Evolutionary conservation across 2,888 invertebrate species (phyloP).

Genomic region (Amiota communis): DNA sequence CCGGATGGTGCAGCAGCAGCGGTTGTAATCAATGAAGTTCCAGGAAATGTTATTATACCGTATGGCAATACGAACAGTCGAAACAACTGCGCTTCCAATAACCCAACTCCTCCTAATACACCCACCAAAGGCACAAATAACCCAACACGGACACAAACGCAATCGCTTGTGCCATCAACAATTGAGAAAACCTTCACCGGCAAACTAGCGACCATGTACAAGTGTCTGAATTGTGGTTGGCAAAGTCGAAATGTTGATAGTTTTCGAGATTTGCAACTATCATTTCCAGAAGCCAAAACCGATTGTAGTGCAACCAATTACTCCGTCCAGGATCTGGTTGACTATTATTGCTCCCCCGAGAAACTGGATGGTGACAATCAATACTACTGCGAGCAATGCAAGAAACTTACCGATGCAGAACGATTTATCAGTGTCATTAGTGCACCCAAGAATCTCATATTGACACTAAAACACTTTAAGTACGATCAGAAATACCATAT

Average conservation of each 20-base stretch:
- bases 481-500: slow-evolving; percentile 82
- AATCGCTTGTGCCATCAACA: slow-evolving; percentile 54
- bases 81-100: slow-evolving; percentile 42
- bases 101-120: slow-evolving; percentile 19
- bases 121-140: slow-evolving; percentile 35
- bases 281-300: slow-evolving; percentile 78
- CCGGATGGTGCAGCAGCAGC: slow-evolving; percentile 21
- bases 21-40: slow-evolving; percentile 42
- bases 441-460: slow-evolving; percentile 84
- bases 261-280: slow-evolving; percentile 86
- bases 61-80: slow-evolving; percentile 49
- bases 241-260: slow-evolving; percentile 83
- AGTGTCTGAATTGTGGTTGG: slow-evolving; percentile 82
- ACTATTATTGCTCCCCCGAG: slow-evolving; percentile 86
- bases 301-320: slow-evolving; percentile 73
- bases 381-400: slow-evolving; percentile 86
- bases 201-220: slow-evolving; percentile 81
- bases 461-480: slow-evolving; percentile 87
- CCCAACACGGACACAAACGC: slow-evolving; percentile 36
- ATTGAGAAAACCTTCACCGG: slow-evolving; percentile 85
- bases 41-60: slow-evolving; percentile 52
- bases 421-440: slow-evolving; percentile 80
- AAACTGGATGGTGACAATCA: slow-evolving; percentile 85
- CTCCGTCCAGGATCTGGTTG: slow-evolving; percentile 84
- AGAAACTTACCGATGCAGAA: slow-evolving; percentile 83